phyloP scores from a whole-genome alignment of 1,140 invertebrate genomes.

The Diachasma alloeum region DNA sequence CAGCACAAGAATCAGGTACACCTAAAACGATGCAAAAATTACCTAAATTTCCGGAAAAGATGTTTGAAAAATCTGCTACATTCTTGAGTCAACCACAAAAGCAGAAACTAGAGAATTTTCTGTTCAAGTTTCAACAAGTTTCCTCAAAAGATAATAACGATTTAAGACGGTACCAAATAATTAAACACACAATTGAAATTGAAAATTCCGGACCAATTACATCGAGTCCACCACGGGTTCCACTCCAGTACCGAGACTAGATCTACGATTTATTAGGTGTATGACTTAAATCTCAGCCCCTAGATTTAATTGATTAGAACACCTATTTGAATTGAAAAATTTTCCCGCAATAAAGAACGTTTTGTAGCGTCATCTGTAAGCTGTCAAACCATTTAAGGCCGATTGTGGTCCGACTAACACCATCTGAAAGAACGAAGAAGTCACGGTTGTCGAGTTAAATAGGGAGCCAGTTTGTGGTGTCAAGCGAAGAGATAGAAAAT shows the following conservation, averaged over 20 bases:
- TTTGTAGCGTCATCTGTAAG: too few species aligned
- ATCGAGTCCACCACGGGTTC: not conserved
- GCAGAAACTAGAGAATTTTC: not conserved
- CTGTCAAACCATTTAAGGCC: too few species aligned
- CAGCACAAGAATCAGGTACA: not conserved
- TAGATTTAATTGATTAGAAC: too few species aligned
- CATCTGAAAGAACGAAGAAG: too few species aligned
- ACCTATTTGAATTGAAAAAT: too few species aligned
- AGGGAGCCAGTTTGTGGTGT: too few species aligned
- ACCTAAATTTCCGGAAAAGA: not conserved
- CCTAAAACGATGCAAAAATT: not conserved
- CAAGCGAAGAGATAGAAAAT: too few species aligned
- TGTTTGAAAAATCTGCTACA: not conserved
- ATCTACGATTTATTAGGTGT: too few species aligned
- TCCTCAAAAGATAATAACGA: not conserved
- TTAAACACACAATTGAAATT: not conserved
- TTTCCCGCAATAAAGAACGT: too few species aligned
- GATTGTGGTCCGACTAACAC: too few species aligned
- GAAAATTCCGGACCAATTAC: not conserved
- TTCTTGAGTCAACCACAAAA: not conserved
- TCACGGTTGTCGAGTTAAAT: too few species aligned
- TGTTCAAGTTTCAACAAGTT: not conserved
- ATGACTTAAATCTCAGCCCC: too few species aligned
- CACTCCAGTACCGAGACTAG: not conserved
- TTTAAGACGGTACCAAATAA: not conserved